Conservation (phyloP, 2,888 invertebrate genomes). For the Leptarthrus brevirostris region DNA sequence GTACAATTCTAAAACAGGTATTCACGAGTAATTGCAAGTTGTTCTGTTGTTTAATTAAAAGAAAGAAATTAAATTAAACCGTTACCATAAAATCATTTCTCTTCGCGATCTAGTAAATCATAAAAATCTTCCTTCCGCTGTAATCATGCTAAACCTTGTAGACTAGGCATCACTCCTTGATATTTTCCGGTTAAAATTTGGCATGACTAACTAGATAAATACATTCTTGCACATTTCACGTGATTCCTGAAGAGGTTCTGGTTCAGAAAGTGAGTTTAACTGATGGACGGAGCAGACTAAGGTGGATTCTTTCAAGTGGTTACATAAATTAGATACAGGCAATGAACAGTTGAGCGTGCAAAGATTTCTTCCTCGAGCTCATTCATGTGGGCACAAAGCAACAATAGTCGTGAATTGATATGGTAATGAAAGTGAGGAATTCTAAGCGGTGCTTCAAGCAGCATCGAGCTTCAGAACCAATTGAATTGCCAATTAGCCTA, state of each 20-base stretch:
- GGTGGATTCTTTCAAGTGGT: background rate
- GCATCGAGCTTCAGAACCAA: constrained; percentile 22
- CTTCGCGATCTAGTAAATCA: too few relatives aligned
- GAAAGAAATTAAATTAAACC: too few relatives aligned
- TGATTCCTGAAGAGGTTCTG: background rate
- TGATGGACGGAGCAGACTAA: background rate
- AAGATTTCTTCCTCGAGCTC: background rate
- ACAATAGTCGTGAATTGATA: constrained; percentile 11
- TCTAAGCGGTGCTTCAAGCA: constrained; percentile 4
- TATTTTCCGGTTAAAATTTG: constrained; percentile 1
- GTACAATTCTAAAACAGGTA: too few relatives aligned
- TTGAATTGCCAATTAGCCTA: constrained; percentile 29
- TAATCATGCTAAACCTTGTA: too few relatives aligned
- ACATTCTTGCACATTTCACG: background rate
- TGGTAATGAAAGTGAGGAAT: constrained; percentile 23
- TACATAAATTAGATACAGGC: constrained; percentile 17
- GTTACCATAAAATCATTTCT: too few relatives aligned
- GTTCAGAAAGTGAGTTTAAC: constrained; percentile 16
- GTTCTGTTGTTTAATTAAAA: too few relatives aligned
- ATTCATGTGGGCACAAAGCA: background rate
- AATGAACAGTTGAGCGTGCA: background rate
- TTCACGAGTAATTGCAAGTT: too few relatives aligned
- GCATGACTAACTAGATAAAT: constrained; percentile 25
- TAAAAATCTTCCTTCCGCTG: too few relatives aligned
- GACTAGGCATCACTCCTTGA: too few relatives aligned